Conservation (phyloP, 2,888 invertebrate genomes). For the Exephanes ischioxanthus region DNA sequence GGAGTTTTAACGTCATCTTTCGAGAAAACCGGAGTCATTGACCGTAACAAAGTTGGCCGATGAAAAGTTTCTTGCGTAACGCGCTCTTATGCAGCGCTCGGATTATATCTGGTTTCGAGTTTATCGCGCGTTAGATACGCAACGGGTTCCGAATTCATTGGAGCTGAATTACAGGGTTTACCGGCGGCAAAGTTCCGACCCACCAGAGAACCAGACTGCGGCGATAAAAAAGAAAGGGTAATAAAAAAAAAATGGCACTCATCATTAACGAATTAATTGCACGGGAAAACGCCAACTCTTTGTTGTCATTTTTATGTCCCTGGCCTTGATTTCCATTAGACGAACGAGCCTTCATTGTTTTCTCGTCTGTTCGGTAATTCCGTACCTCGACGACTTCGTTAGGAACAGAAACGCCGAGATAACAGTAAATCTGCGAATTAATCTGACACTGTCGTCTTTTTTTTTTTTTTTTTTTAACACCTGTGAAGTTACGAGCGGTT, state of each 20-base stretch:
- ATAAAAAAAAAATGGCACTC: background rate
- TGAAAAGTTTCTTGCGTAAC: constrained; percentile 63
- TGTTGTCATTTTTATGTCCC: background rate
- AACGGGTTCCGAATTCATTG: constrained; percentile 38
- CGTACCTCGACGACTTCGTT: background rate
- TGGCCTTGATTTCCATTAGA: background rate
- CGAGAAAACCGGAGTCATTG: constrained; percentile 64
- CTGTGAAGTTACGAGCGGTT: background rate
- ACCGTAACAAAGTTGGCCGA: constrained; percentile 67
- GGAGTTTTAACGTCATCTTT: constrained; percentile 45
- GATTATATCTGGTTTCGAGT: constrained; percentile 48
- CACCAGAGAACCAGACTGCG: constrained; percentile 26
- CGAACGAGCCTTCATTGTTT: background rate
- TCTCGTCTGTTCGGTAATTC: background rate
- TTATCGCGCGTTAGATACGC: constrained; percentile 30
- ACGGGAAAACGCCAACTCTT: background rate
- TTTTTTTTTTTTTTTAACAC: background rate
- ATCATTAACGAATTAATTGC: constrained; percentile 4
- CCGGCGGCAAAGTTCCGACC: background rate
- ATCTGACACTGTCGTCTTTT: background rate
- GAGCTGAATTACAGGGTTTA: constrained; percentile 12
- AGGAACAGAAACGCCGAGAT: constrained; percentile 2
- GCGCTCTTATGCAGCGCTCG: constrained; percentile 44
- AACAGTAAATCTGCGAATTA: background rate
- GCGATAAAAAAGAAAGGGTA: background rate